A percentile compares a stretch with the other conserved stretches of the same genome.
These are phyloP conservation scores for Lissocephala sabroskyi DNA, from an alignment of 2,888 invertebrate species.

Conservation along the genomic window DNA sequence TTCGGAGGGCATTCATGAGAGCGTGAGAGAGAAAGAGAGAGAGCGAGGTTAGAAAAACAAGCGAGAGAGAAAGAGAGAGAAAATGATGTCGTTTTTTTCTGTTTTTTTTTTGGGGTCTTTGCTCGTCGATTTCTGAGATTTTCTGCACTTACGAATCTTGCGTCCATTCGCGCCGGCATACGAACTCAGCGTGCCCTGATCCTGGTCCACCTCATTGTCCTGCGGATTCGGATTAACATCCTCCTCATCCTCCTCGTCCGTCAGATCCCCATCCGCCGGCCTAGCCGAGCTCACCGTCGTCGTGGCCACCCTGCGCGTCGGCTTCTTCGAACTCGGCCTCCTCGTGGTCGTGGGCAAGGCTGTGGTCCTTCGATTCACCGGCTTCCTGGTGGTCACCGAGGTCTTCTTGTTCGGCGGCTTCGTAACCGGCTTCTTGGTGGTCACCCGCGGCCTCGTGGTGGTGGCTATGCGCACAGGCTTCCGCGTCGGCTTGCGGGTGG, in stretches of 20 bases:
- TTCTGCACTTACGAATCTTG: slow-evolving; percentile 70
- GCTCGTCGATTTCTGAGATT: slow-evolving; percentile 41
- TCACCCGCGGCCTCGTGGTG: slow-evolving; percentile 54
- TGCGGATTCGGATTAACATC: slow-evolving; percentile 59
- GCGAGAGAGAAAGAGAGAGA: slow-evolving; percentile 33
- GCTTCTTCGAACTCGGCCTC: slow-evolving; percentile 68
- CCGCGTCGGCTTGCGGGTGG: slow-evolving; percentile 58
- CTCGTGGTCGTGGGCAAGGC: slow-evolving; percentile 72
- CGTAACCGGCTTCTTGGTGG: slow-evolving; percentile 68
- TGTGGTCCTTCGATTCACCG: slow-evolving; percentile 59
- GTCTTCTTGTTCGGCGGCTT: slow-evolving; percentile 59
- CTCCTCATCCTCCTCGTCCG: slow-evolving; percentile 67
- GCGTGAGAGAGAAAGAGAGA: slow-evolving; percentile 18
- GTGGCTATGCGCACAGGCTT: slow-evolving; percentile 50
- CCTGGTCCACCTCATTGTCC: slow-evolving; percentile 64
- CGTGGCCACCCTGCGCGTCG: slow-evolving; percentile 61
- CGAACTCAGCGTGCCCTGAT: slow-evolving; percentile 43
- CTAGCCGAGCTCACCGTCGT: slow-evolving; percentile 58
- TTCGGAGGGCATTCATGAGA: slow-evolving; percentile 26
- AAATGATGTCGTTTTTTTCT: no score
- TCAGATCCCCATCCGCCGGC: slow-evolving; percentile 58
- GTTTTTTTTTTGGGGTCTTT: slow-evolving; percentile 58
- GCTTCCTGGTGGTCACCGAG: slow-evolving; percentile 57
- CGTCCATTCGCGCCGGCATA: slow-evolving; percentile 59
- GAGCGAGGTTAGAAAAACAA: slow-evolving; percentile 9